Base-by-base conservation (phyloP, 1,140 invertebrate species). In the Neodiprion pinetum region DNA sequence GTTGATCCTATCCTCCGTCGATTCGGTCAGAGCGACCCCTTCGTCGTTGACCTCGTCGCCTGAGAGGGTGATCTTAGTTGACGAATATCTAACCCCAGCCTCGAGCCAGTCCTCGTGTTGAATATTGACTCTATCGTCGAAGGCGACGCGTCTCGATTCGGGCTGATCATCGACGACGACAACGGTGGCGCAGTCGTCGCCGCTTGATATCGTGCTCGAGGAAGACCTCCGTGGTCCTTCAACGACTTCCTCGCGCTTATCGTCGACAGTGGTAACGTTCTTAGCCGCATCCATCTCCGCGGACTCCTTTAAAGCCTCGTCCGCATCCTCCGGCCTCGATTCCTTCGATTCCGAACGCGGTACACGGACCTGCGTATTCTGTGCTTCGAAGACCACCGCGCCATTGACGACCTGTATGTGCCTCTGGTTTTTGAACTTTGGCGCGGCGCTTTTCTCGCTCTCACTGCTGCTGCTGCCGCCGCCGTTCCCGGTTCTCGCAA, bases 61-160 rank as follows among this genome's bases (percentile, higher is more conserved):
- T 11, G 84, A 81, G 48, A 88, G 76, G 21, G 85, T 87, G 73
- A 88, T 89, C 75, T 86, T 81, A 49, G 88, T 88, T 68, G 88
- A 88, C 12, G 88, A 87, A 76, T 89, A 88, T 74, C 79, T 82
- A 21, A 89, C 78, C 11, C 87, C 88, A 48, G 87, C 87, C 65
- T 88, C 88, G 9, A 87, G 80, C 88, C 88, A 89, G 65, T 88
- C 86, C 75, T 86, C 84, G 48, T 84, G 84, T 48, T 85, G 81
- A 50, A 88, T 89, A 71, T 88, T 88, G 47, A 84, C 81, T 69
- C 82, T 82, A 48, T 83, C 82, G 1, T 82, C 75, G 65, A 80
- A 77, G 9, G 73, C 70, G 28, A 75, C 75, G 78, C 82, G 82
- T 72, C 76, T 76, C 71, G 82, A 83, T 47, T 79, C 47, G 28